Conservation (phyloP, 2,797 vertebrate species). For the Phylloscopus collybita region DNA sequence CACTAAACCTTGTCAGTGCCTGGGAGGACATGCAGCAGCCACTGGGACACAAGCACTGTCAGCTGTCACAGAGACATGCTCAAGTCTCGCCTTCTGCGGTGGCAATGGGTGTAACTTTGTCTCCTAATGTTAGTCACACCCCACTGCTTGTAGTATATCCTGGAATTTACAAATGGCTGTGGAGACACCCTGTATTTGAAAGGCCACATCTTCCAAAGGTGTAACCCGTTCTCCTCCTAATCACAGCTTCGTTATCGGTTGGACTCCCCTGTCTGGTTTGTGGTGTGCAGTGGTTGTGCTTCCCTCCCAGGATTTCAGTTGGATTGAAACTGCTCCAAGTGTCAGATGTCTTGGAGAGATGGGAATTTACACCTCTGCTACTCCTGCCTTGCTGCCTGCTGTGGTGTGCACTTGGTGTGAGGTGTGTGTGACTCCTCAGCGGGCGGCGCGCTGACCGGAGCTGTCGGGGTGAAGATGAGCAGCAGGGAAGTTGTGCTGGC, state of each 20-base stretch:
- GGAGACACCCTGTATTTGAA: background rate
- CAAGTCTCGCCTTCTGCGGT: background rate
- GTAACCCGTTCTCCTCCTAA: background rate
- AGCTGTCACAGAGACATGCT: background rate
- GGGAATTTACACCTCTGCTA: background rate
- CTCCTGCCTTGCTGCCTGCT: background rate
- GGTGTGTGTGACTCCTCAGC: background rate
- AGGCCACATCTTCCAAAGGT: background rate
- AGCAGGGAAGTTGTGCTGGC: background rate
- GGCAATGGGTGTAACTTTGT: background rate
- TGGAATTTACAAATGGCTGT: background rate
- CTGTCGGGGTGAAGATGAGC: background rate
- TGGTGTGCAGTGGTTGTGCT: background rate
- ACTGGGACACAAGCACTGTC: background rate
- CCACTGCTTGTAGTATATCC: background rate
- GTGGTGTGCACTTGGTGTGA: background rate
- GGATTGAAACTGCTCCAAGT: background rate
- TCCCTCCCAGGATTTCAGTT: background rate
- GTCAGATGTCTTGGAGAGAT: background rate
- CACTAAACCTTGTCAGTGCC: background rate
- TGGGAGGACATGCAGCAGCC: background rate
- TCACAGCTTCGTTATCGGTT: background rate
- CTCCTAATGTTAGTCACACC: background rate
- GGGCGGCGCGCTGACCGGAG: background rate
- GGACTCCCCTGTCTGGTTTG: background rate